These are phyloP conservation scores for Philereme transversata DNA, from an alignment of 2,888 invertebrate genomes.

Conservation along the genomic window DNA sequence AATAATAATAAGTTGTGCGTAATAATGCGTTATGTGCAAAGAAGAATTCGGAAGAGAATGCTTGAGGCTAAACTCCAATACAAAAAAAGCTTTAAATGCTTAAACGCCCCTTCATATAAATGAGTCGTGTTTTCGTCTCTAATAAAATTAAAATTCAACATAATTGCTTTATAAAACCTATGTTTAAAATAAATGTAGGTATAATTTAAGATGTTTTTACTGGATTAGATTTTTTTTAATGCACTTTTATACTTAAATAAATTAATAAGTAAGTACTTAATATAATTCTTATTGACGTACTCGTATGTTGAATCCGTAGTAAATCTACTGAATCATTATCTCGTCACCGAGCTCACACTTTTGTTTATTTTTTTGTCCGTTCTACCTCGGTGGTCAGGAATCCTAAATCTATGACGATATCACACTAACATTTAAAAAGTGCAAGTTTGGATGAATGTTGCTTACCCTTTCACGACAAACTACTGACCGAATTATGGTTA, in stretches of 20 bases:
- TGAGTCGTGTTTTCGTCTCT: not conserved
- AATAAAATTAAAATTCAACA: too few relatives aligned
- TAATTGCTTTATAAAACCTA: too few relatives aligned
- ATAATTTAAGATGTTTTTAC: too few relatives aligned
- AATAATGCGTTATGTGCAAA: slow-evolving; percentile 23
- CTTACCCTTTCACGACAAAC: too few relatives aligned
- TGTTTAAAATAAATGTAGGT: too few relatives aligned
- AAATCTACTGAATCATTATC: not conserved
- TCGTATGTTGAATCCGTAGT: too few relatives aligned
- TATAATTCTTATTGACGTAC: too few relatives aligned
- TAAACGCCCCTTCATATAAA: not conserved
- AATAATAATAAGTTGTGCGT: slow-evolving; percentile 23
- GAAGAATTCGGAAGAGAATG: slow-evolving; percentile 1
- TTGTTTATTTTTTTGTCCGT: not conserved
- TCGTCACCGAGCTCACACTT: not conserved
- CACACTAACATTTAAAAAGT: not conserved
- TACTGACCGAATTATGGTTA: too few relatives aligned
- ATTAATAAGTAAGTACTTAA: too few relatives aligned
- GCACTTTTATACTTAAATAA: too few relatives aligned
- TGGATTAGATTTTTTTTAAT: too few relatives aligned
- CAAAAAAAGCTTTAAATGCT: not conserved
- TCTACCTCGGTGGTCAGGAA: not conserved
- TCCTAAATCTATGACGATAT: not conserved
- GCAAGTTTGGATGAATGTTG: too few relatives aligned
- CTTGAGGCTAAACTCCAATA: slow-evolving; percentile 2